Evolutionary conservation across 2,113 vertebrate species (phyloP).

Genomic region (Semnornis frantzii): DNA sequence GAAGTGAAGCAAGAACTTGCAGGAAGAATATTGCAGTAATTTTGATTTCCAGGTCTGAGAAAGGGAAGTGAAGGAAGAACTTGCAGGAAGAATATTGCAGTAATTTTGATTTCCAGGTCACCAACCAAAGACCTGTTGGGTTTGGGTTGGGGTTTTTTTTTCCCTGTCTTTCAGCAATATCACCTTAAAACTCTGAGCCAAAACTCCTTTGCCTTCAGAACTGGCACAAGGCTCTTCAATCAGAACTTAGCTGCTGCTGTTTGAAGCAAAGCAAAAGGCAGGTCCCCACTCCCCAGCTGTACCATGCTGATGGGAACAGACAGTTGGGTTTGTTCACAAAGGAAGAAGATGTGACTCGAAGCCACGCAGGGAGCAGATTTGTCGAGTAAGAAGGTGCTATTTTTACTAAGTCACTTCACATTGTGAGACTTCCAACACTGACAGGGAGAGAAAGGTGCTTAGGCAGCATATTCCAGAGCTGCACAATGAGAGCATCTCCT

Average conservation of each 20-base stretch:
- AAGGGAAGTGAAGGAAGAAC: no score
- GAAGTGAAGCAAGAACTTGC: no score
- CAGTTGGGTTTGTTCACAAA: background rate
- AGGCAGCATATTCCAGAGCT: background rate
- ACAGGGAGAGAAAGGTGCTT: slow-evolving; percentile 37
- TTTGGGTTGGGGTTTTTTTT: background rate
- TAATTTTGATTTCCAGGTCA: background rate
- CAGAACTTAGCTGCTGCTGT: background rate
- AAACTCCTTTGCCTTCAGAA: background rate
- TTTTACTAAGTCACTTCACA: slow-evolving; percentile 30
- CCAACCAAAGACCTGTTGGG: slow-evolving; percentile 8
- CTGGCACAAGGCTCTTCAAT: background rate
- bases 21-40: no score
- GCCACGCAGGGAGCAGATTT: slow-evolving; percentile 17
- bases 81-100: background rate
- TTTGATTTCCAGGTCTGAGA: no score
- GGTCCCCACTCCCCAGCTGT: background rate
- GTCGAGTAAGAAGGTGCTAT: slow-evolving; percentile 39
- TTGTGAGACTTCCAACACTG: background rate
- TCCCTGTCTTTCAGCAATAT: background rate
- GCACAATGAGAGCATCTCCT: background rate
- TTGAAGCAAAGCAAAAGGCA: background rate
- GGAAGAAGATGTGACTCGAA: background rate
- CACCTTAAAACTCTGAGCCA: background rate
- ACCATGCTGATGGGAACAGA: background rate